These are phyloP conservation scores for Bubalus kerabau DNA, from an alignment of 2,113 vertebrate genomes.

Conservation along the genomic window DNA sequence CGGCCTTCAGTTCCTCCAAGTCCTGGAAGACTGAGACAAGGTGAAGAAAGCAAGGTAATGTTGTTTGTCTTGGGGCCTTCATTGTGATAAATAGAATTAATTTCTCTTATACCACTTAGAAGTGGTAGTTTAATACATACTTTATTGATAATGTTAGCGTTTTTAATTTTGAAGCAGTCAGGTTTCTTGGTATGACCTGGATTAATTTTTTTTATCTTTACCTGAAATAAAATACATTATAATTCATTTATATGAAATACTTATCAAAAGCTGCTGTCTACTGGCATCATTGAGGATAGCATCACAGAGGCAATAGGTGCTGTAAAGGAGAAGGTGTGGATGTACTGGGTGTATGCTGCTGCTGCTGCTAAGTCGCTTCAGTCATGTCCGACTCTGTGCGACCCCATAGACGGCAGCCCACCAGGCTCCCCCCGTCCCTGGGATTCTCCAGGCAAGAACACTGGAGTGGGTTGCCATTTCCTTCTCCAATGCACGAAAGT, in stretches of 20 bases:
- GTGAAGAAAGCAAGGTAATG: constrained; percentile 93
- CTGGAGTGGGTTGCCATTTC: too few relatives aligned
- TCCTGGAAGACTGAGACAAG: constrained; percentile 93
- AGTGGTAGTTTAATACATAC: not conserved
- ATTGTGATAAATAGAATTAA: not conserved
- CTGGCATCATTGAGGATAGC: not conserved
- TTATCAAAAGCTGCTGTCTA: not conserved
- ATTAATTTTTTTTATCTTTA: constrained; percentile 1
- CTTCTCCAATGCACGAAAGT: too few relatives aligned
- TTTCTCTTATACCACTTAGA: not conserved
- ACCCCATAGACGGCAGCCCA: too few relatives aligned
- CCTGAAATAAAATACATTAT: not conserved
- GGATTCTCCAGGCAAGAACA: too few relatives aligned
- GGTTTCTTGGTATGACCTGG: not conserved
- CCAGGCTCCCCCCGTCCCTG: too few relatives aligned
- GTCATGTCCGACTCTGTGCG: too few relatives aligned
- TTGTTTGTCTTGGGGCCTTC: not conserved
- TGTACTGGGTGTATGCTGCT: not conserved
- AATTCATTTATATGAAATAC: constrained; percentile 20
- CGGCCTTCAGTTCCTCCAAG: constrained; percentile 95
- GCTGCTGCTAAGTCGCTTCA: too few relatives aligned
- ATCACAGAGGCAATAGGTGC: not conserved
- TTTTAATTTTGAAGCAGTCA: constrained; percentile 1
- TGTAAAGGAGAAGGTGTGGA: not conserved
- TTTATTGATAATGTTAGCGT: not conserved